Evolutionary conservation across 2,888 invertebrate genomes (phyloP), one percentile per base, ranked within the genome.

Genomic region (Hofmannophila pseudospretella): DNA sequence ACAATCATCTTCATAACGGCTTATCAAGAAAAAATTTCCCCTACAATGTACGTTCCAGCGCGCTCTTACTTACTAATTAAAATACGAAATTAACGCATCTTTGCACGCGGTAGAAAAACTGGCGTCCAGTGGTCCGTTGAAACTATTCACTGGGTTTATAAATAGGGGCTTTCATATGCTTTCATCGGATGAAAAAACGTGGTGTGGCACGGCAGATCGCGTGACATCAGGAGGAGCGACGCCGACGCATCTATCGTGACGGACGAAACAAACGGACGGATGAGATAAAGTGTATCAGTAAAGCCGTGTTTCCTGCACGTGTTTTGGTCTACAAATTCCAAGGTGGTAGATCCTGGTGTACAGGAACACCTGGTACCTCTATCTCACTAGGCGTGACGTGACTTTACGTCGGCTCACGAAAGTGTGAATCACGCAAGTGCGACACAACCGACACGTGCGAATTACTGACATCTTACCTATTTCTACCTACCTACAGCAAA

Each of bases 111-210:
- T 47, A 67, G 57, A 80, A 80, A 81, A 82, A 79, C 58, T 62
- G 59, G 55, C 47, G 60, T 51, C 52, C 75, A 74, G 64, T 72
- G 68, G 74, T 70, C 77, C 81, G 76, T 79, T 75, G 74, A 76
- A 81, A 74, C 66, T 72, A 76, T 80, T 75, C 66, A 57, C 60
- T 49, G 44, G 60, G 53, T 76, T 70, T 74, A 71, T 72, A 76
- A 80, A 75, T 71, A 68, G 72, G 65, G 63, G 76, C 72, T 77
- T 81, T 79, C 80, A 72, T 75, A 39, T 37, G 36, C 39, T 38
- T 41, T 41, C 41, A 34, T 41, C 57, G 47, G 62, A 67, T 75
- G 71, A 80, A 82, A 81, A 82, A 80, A 80, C 65, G 60, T 57
- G 48, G 47, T 42, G 42, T 46, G 49, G 54, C 79, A 80, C 78